Evolutionary conservation across 2,888 invertebrate species (phyloP).

Genomic region (Drosophila nr. fundita): DNA sequence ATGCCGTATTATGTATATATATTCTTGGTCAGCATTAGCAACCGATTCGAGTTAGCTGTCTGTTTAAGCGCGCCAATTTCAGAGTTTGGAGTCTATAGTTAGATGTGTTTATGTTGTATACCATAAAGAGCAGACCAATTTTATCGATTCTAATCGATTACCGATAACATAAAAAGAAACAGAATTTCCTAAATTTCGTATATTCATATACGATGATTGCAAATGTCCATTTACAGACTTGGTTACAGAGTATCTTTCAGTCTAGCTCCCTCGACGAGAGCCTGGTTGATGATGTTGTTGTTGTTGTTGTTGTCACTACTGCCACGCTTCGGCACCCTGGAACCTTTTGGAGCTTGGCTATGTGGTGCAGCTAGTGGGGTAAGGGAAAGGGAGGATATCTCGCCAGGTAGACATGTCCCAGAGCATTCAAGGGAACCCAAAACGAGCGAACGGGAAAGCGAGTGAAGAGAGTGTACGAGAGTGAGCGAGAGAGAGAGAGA

Average conservation of each 20-base stretch:
- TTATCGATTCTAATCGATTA: not conserved
- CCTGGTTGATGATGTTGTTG: conserved; percentile 9
- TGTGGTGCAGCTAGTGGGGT: conserved; percentile 7
- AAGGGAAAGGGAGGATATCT: not conserved
- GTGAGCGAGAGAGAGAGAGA: not conserved
- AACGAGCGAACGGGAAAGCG: not conserved
- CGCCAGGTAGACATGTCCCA: conserved; percentile 56
- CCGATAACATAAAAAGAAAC: too few species aligned
- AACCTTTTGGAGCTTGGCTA: conserved; percentile 8
- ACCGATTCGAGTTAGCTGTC: not conserved
- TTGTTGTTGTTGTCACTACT: conserved; percentile 28
- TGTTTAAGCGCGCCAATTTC: not conserved
- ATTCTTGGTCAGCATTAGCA: not conserved
- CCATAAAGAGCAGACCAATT: not conserved
- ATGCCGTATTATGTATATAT: not conserved
- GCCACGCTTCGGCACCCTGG: conserved; percentile 59
- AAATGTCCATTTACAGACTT: not conserved
- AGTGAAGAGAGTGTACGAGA: not conserved
- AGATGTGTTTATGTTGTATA: not conserved
- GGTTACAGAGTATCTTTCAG: not conserved
- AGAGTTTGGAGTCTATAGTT: not conserved
- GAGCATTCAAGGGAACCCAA: conserved; percentile 18
- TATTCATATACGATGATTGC: not conserved
- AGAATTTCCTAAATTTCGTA: not conserved
- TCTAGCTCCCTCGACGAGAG: not conserved